Evolutionary conservation across 2,888 invertebrate species (phyloP), one percentile per base, ranked within the genome.

Genomic region (Netelia inedita): DNA sequence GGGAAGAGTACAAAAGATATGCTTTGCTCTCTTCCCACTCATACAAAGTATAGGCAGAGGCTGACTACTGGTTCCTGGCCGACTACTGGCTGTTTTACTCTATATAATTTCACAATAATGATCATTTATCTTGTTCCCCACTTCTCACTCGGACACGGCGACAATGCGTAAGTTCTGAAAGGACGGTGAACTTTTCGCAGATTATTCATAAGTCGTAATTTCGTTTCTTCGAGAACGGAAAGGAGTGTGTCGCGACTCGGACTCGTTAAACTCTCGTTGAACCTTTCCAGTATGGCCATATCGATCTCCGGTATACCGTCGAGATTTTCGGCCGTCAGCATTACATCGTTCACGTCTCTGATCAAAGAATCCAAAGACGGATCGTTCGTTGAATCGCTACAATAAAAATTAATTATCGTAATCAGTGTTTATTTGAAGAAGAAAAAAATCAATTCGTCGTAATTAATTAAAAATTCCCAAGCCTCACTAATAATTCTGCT

Each of bases 261-360:
- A 0, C 74, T 86, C 2, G 85, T 85, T 46, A 90, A 71, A 2
- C 88, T 89, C 55, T 88, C 81, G 23, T 88, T 88, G 59, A 87
- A 90, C 21, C 87, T 81, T 35, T 85, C 76, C 78, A 92, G 68
- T n/a, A 91, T 66, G 1, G 72, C 78, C 73, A 86, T 65, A 59
- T 92, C 91, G 82, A 92, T 89, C 82, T 89, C 86, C 14, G 89
- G 76, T 41, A 91, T 87, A n/a, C 86, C 89, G 23, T 90, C 89
- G 55, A 91, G 66, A 53, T 89, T 88, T 28, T 89, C 90, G 5
- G 85, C 88, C 14, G 83, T 78, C 19, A 85, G 75, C 69, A 87
- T 87, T 2, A 88, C 87, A 1, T n/a, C 76, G n/a, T 57, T 85
- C 14, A 89, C 87, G 81, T 88, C 84, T 2, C 82, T 61, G 14